phyloP scores from a whole-genome alignment of 2,888 invertebrate species.

The Lasioglossum marginatum region DNA sequence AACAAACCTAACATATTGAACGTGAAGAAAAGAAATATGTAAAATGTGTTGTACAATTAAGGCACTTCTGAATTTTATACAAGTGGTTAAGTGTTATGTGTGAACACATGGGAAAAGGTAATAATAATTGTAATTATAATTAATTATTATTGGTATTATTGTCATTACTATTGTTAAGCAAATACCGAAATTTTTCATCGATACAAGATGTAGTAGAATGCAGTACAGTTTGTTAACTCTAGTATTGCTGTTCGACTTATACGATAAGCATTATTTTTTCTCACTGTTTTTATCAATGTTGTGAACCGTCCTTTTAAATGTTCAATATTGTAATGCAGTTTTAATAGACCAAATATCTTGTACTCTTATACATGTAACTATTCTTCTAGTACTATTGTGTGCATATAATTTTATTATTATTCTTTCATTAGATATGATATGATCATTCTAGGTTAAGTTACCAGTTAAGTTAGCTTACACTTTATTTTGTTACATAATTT shows the following conservation, averaged over 20 bases:
- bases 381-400: background rate
- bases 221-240: background rate
- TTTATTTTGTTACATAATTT: background rate
- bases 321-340: background rate
- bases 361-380: background rate
- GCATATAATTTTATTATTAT: background rate
- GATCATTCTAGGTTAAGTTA: background rate
- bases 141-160: background rate
- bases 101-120: constrained; percentile 37
- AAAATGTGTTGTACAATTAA: constrained; percentile 34
- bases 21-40: constrained; percentile 1
- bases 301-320: background rate
- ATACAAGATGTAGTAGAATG: background rate
- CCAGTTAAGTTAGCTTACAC: background rate
- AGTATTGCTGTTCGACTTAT: background rate
- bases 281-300: background rate
- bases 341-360: background rate
- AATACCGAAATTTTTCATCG: background rate
- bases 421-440: background rate
- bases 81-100: constrained; percentile 24
- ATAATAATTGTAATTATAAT: constrained; percentile 15
- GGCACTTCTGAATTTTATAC: constrained; percentile 37
- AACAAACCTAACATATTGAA: constrained; percentile 11
- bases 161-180: background rate
- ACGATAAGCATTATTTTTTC: background rate